These are phyloP conservation scores for Malurus elegans DNA, from an alignment of 2,113 vertebrate genomes.

Conservation along the genomic window DNA sequence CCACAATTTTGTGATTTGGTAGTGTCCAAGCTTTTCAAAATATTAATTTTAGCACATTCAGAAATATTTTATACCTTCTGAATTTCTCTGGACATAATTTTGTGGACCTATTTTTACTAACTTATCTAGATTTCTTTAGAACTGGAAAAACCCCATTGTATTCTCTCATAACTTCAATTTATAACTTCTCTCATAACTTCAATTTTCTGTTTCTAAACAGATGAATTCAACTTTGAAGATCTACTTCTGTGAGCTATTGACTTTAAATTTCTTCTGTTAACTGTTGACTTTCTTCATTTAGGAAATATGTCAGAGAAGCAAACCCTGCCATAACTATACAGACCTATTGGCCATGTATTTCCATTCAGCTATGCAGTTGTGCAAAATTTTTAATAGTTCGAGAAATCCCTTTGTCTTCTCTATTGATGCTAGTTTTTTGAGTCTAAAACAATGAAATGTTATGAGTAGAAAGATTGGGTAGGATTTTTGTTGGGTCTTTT, in stretches of 20 bases:
- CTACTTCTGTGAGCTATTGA: not conserved
- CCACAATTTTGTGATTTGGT: not conserved
- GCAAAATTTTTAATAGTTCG: not conserved
- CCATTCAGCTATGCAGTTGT: not conserved
- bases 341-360: not conserved
- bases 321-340: not conserved
- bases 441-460: not conserved
- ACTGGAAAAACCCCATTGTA: accelerated
- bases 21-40: not conserved
- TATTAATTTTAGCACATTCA: not conserved
- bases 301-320: not conserved
- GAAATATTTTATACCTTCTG: not conserved
- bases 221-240: not conserved
- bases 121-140: not conserved
- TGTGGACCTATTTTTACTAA: not conserved
- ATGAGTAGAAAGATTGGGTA: not conserved
- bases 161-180: not conserved
- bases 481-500: not conserved
- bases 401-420: not conserved
- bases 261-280: not conserved
- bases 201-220: not conserved
- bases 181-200: not conserved
- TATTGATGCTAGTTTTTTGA: not conserved
- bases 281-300: not conserved
- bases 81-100: not conserved